Conservation (phyloP, 2,797 vertebrate genomes). For the Ficedula albicollis region DNA sequence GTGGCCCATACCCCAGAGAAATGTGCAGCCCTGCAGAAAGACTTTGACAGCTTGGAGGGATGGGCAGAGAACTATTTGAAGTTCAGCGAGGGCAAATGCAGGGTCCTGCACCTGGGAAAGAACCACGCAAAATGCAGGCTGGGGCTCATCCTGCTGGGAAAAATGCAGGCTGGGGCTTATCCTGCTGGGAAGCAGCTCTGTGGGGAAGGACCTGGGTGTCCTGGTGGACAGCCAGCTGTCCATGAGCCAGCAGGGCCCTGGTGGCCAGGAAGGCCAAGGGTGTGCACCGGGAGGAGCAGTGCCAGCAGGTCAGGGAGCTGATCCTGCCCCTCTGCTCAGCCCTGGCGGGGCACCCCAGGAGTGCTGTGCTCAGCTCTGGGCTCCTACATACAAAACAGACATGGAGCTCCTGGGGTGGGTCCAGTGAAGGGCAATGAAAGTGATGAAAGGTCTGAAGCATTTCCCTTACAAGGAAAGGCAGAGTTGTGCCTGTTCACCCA, state of each 20-base stretch:
- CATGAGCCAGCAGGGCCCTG: background rate
- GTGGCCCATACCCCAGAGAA: background rate
- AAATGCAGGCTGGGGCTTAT: background rate
- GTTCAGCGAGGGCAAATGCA: background rate
- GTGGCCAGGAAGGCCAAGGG: background rate
- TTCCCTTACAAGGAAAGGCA: background rate
- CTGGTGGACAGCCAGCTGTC: background rate
- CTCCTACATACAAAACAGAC: accelerated
- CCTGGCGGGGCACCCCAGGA: no score
- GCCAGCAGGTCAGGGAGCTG: background rate
- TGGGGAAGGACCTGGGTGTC: background rate
- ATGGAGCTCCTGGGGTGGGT: background rate
- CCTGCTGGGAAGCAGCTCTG: background rate
- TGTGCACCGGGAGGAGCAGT: background rate
- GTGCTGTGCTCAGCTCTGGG: background rate
- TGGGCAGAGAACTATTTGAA: background rate
- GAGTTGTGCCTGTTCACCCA: background rate
- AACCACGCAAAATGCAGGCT: background rate
- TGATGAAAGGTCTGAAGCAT: background rate
- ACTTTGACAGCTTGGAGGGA: background rate
- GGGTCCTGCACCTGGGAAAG: background rate
- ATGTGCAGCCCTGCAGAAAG: background rate
- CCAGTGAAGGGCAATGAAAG: background rate
- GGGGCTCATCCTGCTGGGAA: background rate
- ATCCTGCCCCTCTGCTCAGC: background rate